Conservation (phyloP, 2,888 invertebrate species). For the Listrodromus nycthemerus region DNA sequence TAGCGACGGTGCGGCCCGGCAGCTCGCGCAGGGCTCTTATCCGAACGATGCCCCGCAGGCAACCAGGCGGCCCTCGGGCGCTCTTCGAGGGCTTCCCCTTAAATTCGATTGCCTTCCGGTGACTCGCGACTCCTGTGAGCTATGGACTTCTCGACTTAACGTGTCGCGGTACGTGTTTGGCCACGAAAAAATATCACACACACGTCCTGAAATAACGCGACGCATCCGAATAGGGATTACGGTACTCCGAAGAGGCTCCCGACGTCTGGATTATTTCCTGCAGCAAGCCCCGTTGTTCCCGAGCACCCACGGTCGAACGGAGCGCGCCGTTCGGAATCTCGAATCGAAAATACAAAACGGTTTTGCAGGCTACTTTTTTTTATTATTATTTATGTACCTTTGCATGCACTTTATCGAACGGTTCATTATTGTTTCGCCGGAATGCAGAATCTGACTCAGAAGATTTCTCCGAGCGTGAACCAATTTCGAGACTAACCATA, state of each 20-base stretch:
- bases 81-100: slow-evolving; percentile 12
- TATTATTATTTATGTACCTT: slow-evolving; percentile 4
- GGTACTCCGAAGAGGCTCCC: slow-evolving; percentile 47
- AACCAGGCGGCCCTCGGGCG: slow-evolving; percentile 17
- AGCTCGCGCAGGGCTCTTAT: slow-evolving; percentile 21
- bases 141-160: slow-evolving; percentile 28
- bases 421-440: background rate
- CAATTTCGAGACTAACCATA: too few relatives aligned
- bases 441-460: slow-evolving; percentile 2
- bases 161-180: background rate
- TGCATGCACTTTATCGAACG: background rate
- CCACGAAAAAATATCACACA: background rate
- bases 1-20: background rate
- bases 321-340: slow-evolving; percentile 39
- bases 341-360: slow-evolving; percentile 61
- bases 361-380: slow-evolving; percentile 43
- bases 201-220: slow-evolving; percentile 20
- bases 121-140: slow-evolving; percentile 8
- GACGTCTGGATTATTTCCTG: slow-evolving; percentile 57
- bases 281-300: slow-evolving; percentile 22
- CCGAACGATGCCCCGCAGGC: slow-evolving; percentile 56
- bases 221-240: slow-evolving; percentile 66
- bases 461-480: background rate
- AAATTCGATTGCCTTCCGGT: background rate
- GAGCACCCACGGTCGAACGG: slow-evolving; percentile 19